Base-by-base conservation (phyloP, 2,888 invertebrate species). In the Petrophora chlorosata region DNA sequence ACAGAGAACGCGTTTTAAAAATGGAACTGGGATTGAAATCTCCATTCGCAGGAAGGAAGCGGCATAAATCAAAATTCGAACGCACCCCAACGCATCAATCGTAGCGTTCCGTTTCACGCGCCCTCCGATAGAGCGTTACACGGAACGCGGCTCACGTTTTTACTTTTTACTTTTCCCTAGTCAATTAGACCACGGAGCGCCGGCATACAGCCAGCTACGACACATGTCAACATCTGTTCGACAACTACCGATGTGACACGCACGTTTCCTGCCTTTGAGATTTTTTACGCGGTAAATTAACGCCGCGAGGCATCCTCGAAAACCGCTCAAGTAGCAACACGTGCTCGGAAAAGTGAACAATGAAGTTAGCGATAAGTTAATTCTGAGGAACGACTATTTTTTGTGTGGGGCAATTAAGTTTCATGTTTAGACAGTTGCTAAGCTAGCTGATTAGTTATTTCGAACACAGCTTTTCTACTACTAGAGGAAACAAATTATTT, bases 151-250 rank as follows among this genome's bases (percentile, higher is more conserved):
- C 63, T 70, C 72, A 73, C 72, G 72, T 78, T 80, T 83, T 56
- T 58, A 58, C 58, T 75, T 80, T 73, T 83, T 79, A 77, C 78
- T 76, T 74, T 83, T 79, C 77, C 78, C 76, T 74, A 85, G 82
- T 81, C 84, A 88, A 87, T 87, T 86, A 86, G 79, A 76, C 73
- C 62, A 72, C 71, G 75, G 76, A 46, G 38, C 73, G 70, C 61
- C 68, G 65, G 65, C 68, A 72, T 73, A 69, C 69, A 67, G 63
- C 67, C 65, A 53, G 53, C 60, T 29, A 56, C 78, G 81, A 84
- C 87, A 86, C 79, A 85, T 87, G 87, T 87, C 84, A 82, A 86
- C 88, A 89, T 88, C 82, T 88, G 89, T 85, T 87, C 81, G 75
- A 79, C 77, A 70, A 80, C 78, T 79, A 77, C 79, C 83, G 76